Conservation (phyloP, 2,113 vertebrate species). For the Coreoperca whiteheadi region DNA sequence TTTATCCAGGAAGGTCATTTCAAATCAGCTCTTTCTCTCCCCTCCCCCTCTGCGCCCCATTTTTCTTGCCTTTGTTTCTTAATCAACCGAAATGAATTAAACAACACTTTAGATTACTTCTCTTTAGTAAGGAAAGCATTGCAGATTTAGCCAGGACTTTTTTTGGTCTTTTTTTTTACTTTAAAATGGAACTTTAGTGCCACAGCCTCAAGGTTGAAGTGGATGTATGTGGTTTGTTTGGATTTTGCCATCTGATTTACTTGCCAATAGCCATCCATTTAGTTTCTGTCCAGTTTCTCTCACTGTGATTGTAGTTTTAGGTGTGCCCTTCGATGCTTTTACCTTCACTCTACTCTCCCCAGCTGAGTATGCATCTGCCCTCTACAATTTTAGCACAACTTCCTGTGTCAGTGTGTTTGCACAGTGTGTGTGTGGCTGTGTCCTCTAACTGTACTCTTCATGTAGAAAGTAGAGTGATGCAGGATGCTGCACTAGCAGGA, state of each 20-base stretch:
- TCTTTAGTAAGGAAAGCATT: slow-evolving; percentile 11
- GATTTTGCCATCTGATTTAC: slow-evolving; percentile 48
- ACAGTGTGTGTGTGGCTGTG: slow-evolving; percentile 32
- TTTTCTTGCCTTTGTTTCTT: slow-evolving; percentile 52
- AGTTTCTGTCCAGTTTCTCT: slow-evolving; percentile 24
- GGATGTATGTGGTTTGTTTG: slow-evolving; percentile 41
- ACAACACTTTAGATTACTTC: slow-evolving; percentile 50
- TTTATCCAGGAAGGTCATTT: slow-evolving; percentile 55
- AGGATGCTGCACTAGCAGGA: slow-evolving; percentile 71
- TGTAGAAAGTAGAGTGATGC: slow-evolving; percentile 62
- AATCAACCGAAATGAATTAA: slow-evolving; percentile 60
- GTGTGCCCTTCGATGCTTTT: slow-evolving; percentile 70
- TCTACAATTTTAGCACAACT: slow-evolving; percentile 71
- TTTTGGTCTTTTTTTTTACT: slow-evolving; percentile 23
- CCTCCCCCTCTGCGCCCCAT: neutral
- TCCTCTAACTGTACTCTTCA: slow-evolving; percentile 69
- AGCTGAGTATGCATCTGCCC: slow-evolving; percentile 75
- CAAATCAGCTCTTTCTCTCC: slow-evolving; percentile 14
- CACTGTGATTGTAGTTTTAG: slow-evolving; percentile 33
- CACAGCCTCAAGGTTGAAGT: slow-evolving; percentile 57
- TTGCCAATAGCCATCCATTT: slow-evolving; percentile 58
- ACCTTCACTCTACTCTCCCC: slow-evolving; percentile 58
- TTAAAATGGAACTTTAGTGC: slow-evolving; percentile 39
- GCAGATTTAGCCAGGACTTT: neutral
- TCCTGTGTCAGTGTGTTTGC: slow-evolving; percentile 67